phyloP scores from a whole-genome alignment of 2,113 vertebrate genomes.

The Campylorhamphus procurvoides region DNA sequence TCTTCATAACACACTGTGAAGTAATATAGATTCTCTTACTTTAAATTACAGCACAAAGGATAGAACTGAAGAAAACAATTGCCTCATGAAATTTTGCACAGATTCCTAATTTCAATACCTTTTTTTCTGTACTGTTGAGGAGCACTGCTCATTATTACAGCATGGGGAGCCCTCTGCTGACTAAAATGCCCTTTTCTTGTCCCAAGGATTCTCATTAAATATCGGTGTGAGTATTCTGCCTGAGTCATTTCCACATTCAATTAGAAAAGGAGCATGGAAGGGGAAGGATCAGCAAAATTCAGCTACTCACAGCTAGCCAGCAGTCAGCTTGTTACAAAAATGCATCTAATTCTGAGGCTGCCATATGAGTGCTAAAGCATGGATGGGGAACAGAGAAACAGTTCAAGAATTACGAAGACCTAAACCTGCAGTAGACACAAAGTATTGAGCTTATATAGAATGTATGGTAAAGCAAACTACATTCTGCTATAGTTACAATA shows the following conservation, averaged over 20 bases:
- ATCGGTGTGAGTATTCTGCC: rapidly evolving
- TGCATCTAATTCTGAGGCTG: not conserved
- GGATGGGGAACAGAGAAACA: not conserved
- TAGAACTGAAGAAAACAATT: not conserved
- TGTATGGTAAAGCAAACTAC: not conserved
- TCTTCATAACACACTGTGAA: not conserved
- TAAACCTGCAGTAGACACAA: not conserved
- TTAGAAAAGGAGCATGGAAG: not conserved
- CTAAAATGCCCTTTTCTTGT: not conserved
- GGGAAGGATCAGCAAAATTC: not conserved
- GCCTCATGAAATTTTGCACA: not conserved
- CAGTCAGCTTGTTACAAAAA: not conserved
- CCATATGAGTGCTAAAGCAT: not conserved
- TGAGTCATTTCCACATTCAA: not conserved
- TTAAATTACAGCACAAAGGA: not conserved
- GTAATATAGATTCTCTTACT: not conserved
- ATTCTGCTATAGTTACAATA: not conserved
- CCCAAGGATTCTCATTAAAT: not conserved
- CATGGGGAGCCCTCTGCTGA: constrained; percentile 43
- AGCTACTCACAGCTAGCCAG: not conserved
- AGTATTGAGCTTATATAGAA: not conserved
- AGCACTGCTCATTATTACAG: not conserved
- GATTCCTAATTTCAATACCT: not conserved
- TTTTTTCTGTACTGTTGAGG: not conserved
- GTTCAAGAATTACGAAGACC: not conserved